phyloP scores from a whole-genome alignment of 2,888 invertebrate species.

The Lysandra coridon region DNA sequence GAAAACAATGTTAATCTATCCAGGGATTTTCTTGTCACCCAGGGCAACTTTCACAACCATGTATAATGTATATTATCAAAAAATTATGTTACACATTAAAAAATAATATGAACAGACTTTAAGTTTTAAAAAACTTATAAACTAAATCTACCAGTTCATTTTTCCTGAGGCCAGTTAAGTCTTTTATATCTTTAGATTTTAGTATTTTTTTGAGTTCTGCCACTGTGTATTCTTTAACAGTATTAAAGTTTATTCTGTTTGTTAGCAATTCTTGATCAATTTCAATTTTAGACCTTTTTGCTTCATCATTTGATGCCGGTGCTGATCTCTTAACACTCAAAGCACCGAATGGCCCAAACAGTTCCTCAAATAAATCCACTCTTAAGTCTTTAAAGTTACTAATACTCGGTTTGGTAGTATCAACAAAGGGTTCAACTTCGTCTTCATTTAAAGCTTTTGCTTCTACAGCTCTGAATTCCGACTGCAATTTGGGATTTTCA shows the following conservation, averaged over 20 bases:
- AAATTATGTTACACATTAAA: neutral
- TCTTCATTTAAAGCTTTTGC: conserved; percentile 83
- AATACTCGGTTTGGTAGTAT: conserved; percentile 70
- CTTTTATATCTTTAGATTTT: conserved; percentile 51
- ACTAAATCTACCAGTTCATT: conserved; percentile 62
- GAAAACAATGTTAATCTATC: neutral
- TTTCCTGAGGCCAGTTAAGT: conserved; percentile 62
- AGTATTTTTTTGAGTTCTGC: conserved; percentile 62
- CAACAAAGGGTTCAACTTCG: conserved; percentile 73
- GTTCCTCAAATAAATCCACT: conserved; percentile 65
- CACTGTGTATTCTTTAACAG: conserved; percentile 59
- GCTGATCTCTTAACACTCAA: conserved; percentile 54
- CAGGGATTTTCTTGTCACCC: neutral
- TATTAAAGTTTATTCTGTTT: conserved; percentile 49
- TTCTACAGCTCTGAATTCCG: conserved; percentile 83
- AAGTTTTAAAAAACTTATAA: conserved; percentile 48
- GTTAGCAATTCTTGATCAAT: conserved; percentile 58
- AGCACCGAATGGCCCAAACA: conserved; percentile 68
- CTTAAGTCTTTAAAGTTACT: conserved; percentile 54
- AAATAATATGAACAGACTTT: neutral
- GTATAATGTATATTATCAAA: too few relatives aligned
- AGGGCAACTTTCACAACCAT: neutral
- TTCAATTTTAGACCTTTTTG: conserved; percentile 53
- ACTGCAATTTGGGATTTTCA: conserved; percentile 84
- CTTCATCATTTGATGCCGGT: conserved; percentile 38